phyloP scores from a whole-genome alignment of 2,888 invertebrate genomes.

The Sisyra nigra region DNA sequence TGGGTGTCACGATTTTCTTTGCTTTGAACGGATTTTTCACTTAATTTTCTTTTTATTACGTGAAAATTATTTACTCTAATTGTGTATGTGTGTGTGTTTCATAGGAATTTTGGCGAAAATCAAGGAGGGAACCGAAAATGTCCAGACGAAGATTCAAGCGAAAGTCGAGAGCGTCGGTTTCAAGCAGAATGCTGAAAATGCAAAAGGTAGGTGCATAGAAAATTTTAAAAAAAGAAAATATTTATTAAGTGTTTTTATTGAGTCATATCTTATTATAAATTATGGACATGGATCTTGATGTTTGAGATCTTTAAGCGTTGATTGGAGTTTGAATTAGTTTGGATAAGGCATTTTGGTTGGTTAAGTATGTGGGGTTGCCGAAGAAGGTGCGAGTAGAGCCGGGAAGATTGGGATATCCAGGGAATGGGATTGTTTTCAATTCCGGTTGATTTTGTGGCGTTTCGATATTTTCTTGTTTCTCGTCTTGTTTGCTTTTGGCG shows the following conservation, averaged over 20 bases:
- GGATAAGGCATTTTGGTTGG: no score
- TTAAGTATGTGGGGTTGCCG: no score
- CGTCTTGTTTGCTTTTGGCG: not conserved
- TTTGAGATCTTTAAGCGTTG: not conserved
- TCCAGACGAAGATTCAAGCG: slow-evolving; percentile 84
- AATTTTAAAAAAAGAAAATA: no score
- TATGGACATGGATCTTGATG: not conserved
- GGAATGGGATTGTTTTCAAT: no score
- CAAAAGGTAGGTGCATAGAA: slow-evolving; percentile 31
- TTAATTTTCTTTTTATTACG: not conserved
- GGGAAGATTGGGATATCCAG: no score
- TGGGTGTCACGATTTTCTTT: no score
- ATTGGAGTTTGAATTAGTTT: no score
- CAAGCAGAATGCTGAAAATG: slow-evolving; percentile 41
- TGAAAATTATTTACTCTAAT: no score
- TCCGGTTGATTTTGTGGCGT: no score
- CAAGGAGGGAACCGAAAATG: slow-evolving; percentile 90
- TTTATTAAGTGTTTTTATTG: not conserved
- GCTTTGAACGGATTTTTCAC: not conserved
- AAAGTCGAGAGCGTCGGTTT: slow-evolving; percentile 71
- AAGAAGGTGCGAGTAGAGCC: no score
- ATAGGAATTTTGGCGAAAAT: slow-evolving; percentile 83
- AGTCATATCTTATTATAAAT: no score
- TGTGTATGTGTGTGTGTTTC: slow-evolving; percentile 17
- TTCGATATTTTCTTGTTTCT: not conserved